Evolutionary conservation across 1,140 invertebrate genomes (phyloP).

Genomic region (Drosophila carrolli): DNA sequence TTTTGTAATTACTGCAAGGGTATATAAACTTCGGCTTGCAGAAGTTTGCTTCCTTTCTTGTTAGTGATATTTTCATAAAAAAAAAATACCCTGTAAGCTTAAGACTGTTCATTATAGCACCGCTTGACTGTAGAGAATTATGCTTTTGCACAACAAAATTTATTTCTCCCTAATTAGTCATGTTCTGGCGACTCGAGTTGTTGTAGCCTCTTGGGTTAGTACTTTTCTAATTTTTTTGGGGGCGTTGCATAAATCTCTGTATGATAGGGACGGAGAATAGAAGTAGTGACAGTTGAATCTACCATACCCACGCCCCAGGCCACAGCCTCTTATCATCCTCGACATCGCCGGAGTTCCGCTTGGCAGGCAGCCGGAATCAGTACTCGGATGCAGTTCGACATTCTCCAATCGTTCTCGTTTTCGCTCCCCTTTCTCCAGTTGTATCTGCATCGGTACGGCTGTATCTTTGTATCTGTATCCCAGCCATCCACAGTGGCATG

Average conservation of each 20-base stretch:
- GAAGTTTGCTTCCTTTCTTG: too few species aligned
- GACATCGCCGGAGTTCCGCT: constrained; percentile 27
- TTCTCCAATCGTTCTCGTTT: constrained; percentile 43
- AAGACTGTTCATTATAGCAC: too few species aligned
- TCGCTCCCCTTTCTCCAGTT: constrained; percentile 23
- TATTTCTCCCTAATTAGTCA: constrained; percentile 69
- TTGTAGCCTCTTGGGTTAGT: neutral
- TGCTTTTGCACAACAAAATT: constrained; percentile 32
- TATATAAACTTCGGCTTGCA: too few species aligned
- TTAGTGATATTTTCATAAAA: too few species aligned
- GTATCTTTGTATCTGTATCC: constrained; percentile 15
- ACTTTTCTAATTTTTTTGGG: constrained; percentile 25
- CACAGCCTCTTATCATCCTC: constrained; percentile 27
- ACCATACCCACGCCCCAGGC: constrained; percentile 18
- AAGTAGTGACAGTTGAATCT: constrained; percentile 23
- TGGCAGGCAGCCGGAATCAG: constrained; percentile 44
- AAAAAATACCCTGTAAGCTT: too few species aligned
- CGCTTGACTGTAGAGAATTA: neutral
- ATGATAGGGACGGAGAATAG: constrained; percentile 11
- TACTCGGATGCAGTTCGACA: constrained; percentile 52
- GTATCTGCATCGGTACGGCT: constrained; percentile 13
- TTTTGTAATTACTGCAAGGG: too few species aligned
- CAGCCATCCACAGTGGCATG: constrained; percentile 54
- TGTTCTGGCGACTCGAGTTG: constrained; percentile 18
- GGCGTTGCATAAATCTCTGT: constrained; percentile 41